A percentile compares a stretch with the other conserved stretches of the same genome.
These are phyloP conservation scores for Sula dactylatra DNA, from an alignment of 2,113 vertebrate genomes.

Conservation along the genomic window DNA sequence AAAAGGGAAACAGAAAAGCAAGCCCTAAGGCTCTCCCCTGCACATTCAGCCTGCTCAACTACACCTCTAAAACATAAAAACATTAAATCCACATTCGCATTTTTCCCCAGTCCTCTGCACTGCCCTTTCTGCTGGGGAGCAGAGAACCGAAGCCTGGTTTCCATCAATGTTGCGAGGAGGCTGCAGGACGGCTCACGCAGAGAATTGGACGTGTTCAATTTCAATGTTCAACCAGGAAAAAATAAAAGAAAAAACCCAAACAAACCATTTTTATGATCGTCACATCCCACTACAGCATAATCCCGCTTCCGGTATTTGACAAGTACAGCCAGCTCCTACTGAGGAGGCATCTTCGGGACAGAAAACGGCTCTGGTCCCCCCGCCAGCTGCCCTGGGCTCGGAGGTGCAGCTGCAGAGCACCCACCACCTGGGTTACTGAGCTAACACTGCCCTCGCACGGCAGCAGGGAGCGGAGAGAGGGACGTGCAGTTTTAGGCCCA, in stretches of 20 bases:
- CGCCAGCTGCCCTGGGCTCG: background rate
- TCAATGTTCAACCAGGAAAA: conserved; percentile 3
- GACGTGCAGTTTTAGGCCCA: fast-evolving
- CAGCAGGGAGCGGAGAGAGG: background rate
- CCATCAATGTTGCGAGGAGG: background rate
- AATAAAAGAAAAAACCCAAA: background rate
- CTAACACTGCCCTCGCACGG: conserved; percentile 58
- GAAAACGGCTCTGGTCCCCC: background rate
- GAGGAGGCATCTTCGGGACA: background rate
- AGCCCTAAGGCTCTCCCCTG: background rate
- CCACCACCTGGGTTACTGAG: background rate
- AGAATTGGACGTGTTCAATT: conserved; percentile 30
- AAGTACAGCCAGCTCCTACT: background rate
- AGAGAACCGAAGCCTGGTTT: conserved; percentile 18
- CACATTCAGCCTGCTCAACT: background rate
- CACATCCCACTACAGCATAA: background rate
- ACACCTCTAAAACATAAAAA: background rate
- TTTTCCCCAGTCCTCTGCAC: background rate
- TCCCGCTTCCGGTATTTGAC: background rate
- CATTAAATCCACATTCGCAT: conserved; percentile 38
- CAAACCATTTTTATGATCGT: conserved; percentile 14
- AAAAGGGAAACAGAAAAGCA: background rate
- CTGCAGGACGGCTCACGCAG: background rate
- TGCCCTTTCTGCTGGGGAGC: conserved; percentile 34
- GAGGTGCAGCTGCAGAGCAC: background rate